phyloP scores from a whole-genome alignment of 2,888 invertebrate genomes.

The Leptura quadrifasciata region DNA sequence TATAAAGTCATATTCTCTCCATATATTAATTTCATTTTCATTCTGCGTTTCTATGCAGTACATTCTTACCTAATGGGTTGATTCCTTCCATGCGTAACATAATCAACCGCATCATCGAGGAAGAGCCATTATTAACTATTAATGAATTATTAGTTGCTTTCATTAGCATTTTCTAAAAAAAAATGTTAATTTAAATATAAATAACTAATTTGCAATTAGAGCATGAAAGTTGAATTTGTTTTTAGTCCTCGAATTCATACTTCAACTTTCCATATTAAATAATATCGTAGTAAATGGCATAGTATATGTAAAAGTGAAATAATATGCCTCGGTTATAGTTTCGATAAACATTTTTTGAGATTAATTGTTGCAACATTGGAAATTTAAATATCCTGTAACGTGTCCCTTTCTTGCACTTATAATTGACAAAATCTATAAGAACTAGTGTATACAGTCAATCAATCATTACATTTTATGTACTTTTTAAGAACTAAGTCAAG shows the following conservation, averaged over 20 bases:
- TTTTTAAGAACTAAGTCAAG: not conserved
- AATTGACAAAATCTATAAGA: not conserved
- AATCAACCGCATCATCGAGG: not conserved
- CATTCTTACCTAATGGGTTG: too few species aligned
- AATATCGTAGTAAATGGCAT: not conserved
- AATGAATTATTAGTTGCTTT: not conserved
- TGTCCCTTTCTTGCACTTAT: not conserved
- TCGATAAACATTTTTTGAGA: not conserved
- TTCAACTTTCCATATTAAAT: slow-evolving; percentile 17
- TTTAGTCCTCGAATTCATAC: not conserved
- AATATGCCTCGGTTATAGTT: not conserved
- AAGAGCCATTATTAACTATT: not conserved
- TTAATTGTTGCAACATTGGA: not conserved
- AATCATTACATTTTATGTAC: not conserved
- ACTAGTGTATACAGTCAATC: too few species aligned
- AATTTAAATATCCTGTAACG: not conserved
- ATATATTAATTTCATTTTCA: too few species aligned
- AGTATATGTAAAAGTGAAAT: slow-evolving; percentile 16
- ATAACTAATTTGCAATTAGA: slow-evolving; percentile 30
- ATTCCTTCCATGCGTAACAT: too few species aligned
- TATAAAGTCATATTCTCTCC: too few species aligned
- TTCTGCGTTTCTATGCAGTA: too few species aligned
- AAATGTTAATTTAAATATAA: slow-evolving; percentile 3
- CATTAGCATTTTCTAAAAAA: slow-evolving; percentile 8
- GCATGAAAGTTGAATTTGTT: slow-evolving; percentile 29